These are phyloP conservation scores for Lasius platythorax DNA, from an alignment of 2,888 invertebrate species.

Conservation along the genomic window DNA sequence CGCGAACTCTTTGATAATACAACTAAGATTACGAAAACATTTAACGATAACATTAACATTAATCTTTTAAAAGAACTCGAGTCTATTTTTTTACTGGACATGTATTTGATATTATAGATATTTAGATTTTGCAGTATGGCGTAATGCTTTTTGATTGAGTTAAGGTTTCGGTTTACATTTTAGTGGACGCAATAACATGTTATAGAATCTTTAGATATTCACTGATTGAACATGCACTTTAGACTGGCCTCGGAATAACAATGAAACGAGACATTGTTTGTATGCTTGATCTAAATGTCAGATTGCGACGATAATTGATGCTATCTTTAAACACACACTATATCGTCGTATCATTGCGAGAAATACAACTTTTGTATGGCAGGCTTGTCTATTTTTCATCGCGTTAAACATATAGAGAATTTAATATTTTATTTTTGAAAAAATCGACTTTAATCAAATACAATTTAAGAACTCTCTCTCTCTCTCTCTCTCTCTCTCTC, in stretches of 20 bases:
- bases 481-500: too few relatives aligned
- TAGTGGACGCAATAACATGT: background rate
- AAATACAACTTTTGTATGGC: background rate
- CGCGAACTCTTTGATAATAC: background rate
- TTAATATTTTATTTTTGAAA: background rate
- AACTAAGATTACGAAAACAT: background rate
- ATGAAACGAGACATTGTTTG: slow-evolving; percentile 1
- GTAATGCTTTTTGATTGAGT: background rate
- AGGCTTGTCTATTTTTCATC: background rate
- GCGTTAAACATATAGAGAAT: background rate
- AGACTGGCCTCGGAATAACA: slow-evolving; percentile 8
- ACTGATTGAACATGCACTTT: background rate
- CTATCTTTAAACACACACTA: slow-evolving; percentile 9
- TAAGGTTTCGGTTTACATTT: background rate
- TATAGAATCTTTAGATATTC: slow-evolving; percentile 8
- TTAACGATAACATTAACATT: background rate
- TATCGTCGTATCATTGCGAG: background rate
- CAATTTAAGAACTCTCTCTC: background rate
- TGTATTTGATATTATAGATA: background rate
- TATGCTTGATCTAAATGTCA: slow-evolving; percentile 14
- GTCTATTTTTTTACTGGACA: background rate
- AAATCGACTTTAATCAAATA: background rate
- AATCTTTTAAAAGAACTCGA: background rate
- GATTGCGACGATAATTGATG: slow-evolving; percentile 23
- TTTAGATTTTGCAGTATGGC: background rate